A percentile compares a stretch with the other conserved stretches of the same genome.
phyloP scores from a whole-genome alignment of 1,140 invertebrate genomes.

The Drosophila orena region DNA sequence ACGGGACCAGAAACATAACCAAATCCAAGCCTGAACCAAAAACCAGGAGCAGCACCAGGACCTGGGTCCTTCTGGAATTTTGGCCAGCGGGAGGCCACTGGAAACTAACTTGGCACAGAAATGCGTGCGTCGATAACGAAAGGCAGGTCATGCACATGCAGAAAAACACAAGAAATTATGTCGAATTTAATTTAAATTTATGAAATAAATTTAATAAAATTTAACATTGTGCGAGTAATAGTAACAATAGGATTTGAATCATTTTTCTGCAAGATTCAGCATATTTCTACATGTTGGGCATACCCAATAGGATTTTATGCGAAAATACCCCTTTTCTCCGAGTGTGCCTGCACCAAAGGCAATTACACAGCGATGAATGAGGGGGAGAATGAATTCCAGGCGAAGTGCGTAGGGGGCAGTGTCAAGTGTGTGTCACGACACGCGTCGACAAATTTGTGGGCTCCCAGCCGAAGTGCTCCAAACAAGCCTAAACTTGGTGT shows the following conservation, averaged over 20 bases:
- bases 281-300: too few relatives aligned
- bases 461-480: constrained; percentile 25
- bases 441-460: constrained; percentile 57
- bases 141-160: not conserved
- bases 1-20: constrained; percentile 1
- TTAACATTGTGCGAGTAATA: too few relatives aligned
- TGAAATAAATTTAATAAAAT: too few relatives aligned
- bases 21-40: not conserved
- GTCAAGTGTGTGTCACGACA: constrained; percentile 54
- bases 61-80: constrained; percentile 26
- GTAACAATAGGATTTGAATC: too few relatives aligned
- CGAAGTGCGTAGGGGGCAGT: constrained; percentile 21
- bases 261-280: too few relatives aligned
- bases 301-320: too few relatives aligned
- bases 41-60: constrained; percentile 15
- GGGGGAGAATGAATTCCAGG: not conserved
- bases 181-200: too few relatives aligned
- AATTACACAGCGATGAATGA: constrained; percentile 41
- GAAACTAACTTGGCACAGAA: constrained; percentile 49
- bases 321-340: not conserved
- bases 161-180: not conserved
- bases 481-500: constrained; percentile 31
- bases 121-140: constrained; percentile 60
- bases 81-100: constrained; percentile 18
- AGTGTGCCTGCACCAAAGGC: constrained; percentile 43